phyloP scores from a whole-genome alignment of 2,797 vertebrate species.

The Agapornis canus region DNA sequence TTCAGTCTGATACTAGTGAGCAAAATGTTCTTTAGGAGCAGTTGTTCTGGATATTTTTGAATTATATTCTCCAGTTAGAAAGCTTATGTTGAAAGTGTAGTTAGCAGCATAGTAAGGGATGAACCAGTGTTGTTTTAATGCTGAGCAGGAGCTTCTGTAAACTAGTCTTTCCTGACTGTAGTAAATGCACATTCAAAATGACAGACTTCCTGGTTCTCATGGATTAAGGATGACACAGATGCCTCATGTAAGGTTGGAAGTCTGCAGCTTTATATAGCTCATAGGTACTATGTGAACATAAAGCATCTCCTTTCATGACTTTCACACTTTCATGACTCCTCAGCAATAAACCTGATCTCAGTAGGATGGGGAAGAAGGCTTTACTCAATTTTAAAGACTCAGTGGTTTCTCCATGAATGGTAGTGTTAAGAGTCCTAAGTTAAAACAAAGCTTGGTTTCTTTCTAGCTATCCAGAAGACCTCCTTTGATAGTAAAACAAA shows the following conservation, averaged over 20 bases:
- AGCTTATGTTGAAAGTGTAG: neutral
- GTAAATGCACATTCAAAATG: neutral
- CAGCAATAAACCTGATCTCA: neutral
- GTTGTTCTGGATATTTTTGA: conserved; percentile 25
- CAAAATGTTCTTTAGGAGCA: neutral
- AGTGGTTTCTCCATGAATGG: neutral
- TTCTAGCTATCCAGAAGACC: neutral
- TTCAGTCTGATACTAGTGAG: neutral
- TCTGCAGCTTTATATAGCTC: neutral
- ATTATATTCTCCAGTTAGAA: neutral
- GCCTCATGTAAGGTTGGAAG: neutral
- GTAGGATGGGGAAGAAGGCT: neutral
- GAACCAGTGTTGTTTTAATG: neutral
- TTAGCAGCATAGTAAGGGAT: conserved; percentile 27
- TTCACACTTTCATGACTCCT: neutral
- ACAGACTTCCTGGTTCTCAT: neutral
- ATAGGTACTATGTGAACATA: neutral
- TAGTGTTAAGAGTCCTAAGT: neutral
- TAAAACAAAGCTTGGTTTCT: neutral
- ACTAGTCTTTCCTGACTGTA: neutral
- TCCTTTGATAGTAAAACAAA: neutral
- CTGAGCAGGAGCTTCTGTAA: neutral
- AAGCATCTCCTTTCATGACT: neutral
- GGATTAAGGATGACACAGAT: neutral
- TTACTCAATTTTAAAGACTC: neutral